phyloP scores from a whole-genome alignment of 2,113 vertebrate genomes.

The Sander vitreus region DNA sequence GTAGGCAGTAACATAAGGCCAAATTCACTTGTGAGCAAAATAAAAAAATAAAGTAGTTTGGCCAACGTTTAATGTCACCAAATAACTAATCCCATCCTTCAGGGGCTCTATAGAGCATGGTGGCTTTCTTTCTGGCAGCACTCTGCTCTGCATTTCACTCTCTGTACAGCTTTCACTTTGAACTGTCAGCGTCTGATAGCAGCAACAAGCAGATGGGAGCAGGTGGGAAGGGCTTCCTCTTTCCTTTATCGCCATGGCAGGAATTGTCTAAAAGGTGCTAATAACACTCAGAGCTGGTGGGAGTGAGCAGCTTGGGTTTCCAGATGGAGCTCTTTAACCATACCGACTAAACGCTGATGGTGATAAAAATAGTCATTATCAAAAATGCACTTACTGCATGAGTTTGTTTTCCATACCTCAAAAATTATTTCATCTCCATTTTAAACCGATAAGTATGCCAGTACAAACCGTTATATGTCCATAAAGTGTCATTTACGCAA shows the following conservation, averaged over 20 bases:
- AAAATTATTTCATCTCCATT: not conserved
- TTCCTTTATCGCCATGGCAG: conserved; percentile 9
- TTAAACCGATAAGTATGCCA: not conserved
- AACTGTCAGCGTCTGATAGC: not conserved
- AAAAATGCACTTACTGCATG: conserved; percentile 10
- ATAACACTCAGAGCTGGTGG: conserved; percentile 17
- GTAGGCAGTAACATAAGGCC: too few relatives aligned
- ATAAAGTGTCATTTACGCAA: too few relatives aligned
- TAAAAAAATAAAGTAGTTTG: too few relatives aligned
- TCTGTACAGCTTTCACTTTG: too few relatives aligned
- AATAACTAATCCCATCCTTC: too few relatives aligned
- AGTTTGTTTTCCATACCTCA: not conserved
- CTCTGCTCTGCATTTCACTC: too few relatives aligned
- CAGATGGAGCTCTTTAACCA: conserved; percentile 27
- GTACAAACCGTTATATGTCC: not conserved
- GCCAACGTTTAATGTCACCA: too few relatives aligned
- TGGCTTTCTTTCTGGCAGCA: too few relatives aligned
- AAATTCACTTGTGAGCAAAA: too few relatives aligned
- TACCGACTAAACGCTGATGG: conserved; percentile 3
- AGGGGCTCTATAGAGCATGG: too few relatives aligned
- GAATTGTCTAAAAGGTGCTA: conserved; percentile 41
- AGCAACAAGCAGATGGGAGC: conserved; percentile 19
- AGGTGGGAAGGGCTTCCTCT: conserved; percentile 28
- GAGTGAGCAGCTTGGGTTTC: conserved; percentile 14
- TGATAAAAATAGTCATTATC: conserved; percentile 14